Evolutionary conservation across 2,113 vertebrate genomes (phyloP).

Genomic region (Mustelus asterias): DNA sequence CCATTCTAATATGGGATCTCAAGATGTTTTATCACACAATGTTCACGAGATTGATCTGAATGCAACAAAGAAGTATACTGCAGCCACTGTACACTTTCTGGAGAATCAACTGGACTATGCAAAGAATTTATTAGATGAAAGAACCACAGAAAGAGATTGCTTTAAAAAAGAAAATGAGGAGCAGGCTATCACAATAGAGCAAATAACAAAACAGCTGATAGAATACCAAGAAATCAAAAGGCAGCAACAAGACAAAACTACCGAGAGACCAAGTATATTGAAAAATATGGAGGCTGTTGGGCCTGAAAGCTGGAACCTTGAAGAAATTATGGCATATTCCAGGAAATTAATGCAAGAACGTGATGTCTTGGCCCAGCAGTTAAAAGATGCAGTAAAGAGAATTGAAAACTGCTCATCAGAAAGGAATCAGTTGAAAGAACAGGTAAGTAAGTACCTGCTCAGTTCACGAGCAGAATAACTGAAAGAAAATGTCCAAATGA

Average conservation of each 20-base stretch:
- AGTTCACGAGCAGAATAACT: neutral
- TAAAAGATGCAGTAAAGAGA: constrained; percentile 44
- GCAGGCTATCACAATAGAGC: neutral
- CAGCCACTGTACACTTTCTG: constrained; percentile 16
- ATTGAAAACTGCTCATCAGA: constrained; percentile 44
- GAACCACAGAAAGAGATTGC: constrained; percentile 23
- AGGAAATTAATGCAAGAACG: constrained; percentile 30
- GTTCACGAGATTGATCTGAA: neutral
- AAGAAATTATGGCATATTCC: constrained; percentile 22
- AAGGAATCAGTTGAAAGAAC: constrained; percentile 49
- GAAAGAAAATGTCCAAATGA: neutral
- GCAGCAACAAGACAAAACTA: neutral
- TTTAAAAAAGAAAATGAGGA: constrained; percentile 22
- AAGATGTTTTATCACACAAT: neutral
- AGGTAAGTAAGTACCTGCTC: constrained; percentile 41
- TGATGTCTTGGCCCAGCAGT: constrained; percentile 38
- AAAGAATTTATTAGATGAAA: constrained; percentile 25
- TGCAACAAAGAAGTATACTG: neutral
- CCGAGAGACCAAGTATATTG: too few species aligned
- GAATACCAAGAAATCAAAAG: neutral
- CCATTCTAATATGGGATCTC: neutral
- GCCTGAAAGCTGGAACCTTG: neutral
- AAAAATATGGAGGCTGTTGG: neutral
- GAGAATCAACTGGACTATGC: constrained; percentile 5
- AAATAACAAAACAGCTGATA: neutral